These are phyloP conservation scores for Caenorhabditis sinica DNA, from an alignment of 2,888 invertebrate genomes.

Conservation along the genomic window DNA sequence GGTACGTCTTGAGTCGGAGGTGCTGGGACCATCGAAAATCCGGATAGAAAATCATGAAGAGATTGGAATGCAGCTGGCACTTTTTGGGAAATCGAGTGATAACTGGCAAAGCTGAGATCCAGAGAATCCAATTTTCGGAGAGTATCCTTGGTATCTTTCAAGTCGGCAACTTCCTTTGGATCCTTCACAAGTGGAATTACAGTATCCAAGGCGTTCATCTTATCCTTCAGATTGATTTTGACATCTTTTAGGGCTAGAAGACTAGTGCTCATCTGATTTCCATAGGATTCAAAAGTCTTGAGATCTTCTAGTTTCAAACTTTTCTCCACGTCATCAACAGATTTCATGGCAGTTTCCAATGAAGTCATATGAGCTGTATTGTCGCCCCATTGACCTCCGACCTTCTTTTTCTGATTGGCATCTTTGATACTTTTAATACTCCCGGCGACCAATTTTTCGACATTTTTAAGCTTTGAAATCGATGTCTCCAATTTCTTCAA, in stretches of 20 bases:
- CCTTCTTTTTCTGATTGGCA: not conserved
- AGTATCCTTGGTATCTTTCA: not conserved
- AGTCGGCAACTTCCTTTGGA: not conserved
- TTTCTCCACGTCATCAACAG: not conserved
- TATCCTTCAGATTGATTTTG: not conserved
- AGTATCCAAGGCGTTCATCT: conserved; percentile 5
- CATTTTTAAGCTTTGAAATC: not conserved
- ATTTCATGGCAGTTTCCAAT: not conserved
- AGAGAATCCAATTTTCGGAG: not conserved
- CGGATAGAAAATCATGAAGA: not conserved
- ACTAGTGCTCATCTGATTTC: not conserved
- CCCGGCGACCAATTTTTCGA: not conserved
- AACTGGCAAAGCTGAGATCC: conserved; percentile 1
- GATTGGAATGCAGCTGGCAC: not conserved
- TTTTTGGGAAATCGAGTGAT: not conserved
- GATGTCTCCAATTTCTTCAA: not conserved
- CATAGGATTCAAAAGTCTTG: not conserved
- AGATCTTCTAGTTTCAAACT: not conserved
- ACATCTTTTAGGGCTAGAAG: not conserved
- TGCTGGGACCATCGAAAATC: not conserved
- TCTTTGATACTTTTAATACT: not conserved
- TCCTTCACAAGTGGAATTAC: not conserved
- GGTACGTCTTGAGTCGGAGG: not conserved
- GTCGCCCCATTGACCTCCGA: conserved; percentile 1
- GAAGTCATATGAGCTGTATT: not conserved